Conservation (phyloP, 2,797 vertebrate species). For the Pangasius djambal region DNA sequence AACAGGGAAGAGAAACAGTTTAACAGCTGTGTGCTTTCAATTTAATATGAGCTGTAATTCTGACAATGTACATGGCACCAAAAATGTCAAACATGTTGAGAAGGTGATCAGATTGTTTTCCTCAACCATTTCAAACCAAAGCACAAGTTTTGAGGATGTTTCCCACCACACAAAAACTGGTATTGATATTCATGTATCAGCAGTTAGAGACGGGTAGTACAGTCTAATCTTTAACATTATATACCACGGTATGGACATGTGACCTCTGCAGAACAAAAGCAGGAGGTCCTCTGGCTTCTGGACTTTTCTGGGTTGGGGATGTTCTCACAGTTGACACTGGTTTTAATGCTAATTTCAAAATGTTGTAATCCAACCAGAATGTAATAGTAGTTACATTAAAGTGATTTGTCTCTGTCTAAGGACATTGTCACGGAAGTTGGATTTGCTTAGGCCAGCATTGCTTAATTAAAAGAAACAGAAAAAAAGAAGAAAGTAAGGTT, state of each 20-base stretch:
- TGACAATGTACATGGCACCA: neutral
- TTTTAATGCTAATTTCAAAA: neutral
- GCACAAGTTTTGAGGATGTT: neutral
- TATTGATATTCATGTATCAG: neutral
- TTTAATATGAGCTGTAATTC: no score
- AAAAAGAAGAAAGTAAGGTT: neutral
- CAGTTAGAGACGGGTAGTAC: neutral
- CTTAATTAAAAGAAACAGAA: neutral
- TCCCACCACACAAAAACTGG: neutral
- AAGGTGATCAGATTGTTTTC: neutral
- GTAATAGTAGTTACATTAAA: neutral
- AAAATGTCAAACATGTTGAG: neutral
- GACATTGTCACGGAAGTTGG: neutral
- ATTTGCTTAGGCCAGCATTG: neutral
- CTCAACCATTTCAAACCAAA: neutral
- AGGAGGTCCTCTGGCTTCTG: neutral
- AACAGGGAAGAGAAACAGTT: neutral
- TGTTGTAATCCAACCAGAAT: neutral
- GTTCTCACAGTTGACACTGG: neutral
- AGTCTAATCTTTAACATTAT: neutral
- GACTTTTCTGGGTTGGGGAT: neutral
- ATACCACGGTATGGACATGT: neutral
- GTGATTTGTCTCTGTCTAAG: neutral
- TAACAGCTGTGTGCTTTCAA: neutral
- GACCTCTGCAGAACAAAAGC: neutral